Percentiles rank a stretch among this genome's conserved stretches.
phyloP scores from a whole-genome alignment of 2,888 invertebrate genomes.

The Lasioglossum figueresi region DNA sequence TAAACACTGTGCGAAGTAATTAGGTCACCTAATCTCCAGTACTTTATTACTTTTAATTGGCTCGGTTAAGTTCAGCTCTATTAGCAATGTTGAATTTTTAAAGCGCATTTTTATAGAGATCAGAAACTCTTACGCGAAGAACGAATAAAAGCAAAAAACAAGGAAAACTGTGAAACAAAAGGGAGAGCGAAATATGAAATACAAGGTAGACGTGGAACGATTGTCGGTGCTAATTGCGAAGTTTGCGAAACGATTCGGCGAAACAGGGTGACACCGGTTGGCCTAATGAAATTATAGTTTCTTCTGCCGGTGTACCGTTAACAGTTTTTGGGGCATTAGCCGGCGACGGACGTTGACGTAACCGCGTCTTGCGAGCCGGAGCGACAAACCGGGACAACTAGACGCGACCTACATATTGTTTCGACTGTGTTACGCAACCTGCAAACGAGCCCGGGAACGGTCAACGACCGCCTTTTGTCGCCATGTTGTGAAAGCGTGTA shows the following conservation, averaged over 20 bases:
- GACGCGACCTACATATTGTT: slow-evolving; percentile 72
- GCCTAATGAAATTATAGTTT: slow-evolving; percentile 3
- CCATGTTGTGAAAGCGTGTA: slow-evolving; percentile 80
- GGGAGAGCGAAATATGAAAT: background rate
- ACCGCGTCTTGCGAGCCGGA: slow-evolving; percentile 46
- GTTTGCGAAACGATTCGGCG: background rate
- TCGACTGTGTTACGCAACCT: slow-evolving; percentile 69
- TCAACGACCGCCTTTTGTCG: slow-evolving; percentile 66
- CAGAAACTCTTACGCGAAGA: too few species aligned
- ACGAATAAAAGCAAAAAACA: too few species aligned
- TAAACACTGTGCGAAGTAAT: slow-evolving; percentile 2
- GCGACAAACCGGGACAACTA: slow-evolving; percentile 69
- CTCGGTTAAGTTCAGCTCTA: background rate
- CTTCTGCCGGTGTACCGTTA: slow-evolving; percentile 29
- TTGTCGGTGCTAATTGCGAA: background rate
- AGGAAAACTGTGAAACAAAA: background rate
- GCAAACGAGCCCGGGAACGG: slow-evolving; percentile 58
- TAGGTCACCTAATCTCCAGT: background rate
- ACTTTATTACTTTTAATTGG: background rate
- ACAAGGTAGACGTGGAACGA: background rate
- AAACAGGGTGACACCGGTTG: background rate
- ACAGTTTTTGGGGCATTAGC: slow-evolving; percentile 43
- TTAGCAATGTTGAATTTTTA: background rate
- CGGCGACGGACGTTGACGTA: slow-evolving; percentile 66
- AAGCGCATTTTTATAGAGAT: background rate